Evolutionary conservation across 1,140 invertebrate genomes (phyloP).

Genomic region (Drepana arcuata): DNA sequence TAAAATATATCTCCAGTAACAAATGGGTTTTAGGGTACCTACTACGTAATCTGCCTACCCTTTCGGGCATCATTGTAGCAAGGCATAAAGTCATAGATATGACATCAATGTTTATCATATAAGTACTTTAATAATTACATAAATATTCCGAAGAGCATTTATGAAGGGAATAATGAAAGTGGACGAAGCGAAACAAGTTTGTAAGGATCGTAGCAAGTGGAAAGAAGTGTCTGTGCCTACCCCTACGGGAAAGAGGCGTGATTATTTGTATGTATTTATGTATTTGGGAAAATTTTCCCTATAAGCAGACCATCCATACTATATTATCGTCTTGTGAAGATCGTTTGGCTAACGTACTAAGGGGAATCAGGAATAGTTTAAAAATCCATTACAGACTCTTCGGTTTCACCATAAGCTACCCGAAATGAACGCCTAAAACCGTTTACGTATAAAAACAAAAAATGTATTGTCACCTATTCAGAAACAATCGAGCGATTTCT

Average conservation of each 20-base stretch:
- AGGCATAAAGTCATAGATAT: too few species aligned
- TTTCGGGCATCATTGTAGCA: too few species aligned
- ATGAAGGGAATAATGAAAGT: too few species aligned
- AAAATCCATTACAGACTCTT: conserved; percentile 37
- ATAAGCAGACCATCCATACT: neutral
- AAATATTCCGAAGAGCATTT: too few species aligned
- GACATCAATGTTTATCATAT: too few species aligned
- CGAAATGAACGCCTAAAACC: conserved; percentile 41
- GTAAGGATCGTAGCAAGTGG: neutral
- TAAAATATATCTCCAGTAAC: too few species aligned
- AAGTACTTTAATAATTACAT: too few species aligned
- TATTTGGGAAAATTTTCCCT: neutral
- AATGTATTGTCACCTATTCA: conserved; percentile 51
- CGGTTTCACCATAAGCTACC: conserved; percentile 53
- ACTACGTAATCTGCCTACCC: too few species aligned
- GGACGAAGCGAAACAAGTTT: neutral
- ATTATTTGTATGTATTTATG: neutral
- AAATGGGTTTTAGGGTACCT: too few species aligned
- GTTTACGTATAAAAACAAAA: conserved; percentile 32
- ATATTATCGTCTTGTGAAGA: neutral
- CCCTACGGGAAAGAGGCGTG: too few species aligned
- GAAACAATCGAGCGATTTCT: conserved; percentile 40
- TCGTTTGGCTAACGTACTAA: too few species aligned
- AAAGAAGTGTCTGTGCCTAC: neutral
- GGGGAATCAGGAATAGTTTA: conserved; percentile 43